Evolutionary conservation across 2,888 invertebrate genomes (phyloP), one percentile per base, ranked within the genome.

Genomic region (Charanyca ferruginea): DNA sequence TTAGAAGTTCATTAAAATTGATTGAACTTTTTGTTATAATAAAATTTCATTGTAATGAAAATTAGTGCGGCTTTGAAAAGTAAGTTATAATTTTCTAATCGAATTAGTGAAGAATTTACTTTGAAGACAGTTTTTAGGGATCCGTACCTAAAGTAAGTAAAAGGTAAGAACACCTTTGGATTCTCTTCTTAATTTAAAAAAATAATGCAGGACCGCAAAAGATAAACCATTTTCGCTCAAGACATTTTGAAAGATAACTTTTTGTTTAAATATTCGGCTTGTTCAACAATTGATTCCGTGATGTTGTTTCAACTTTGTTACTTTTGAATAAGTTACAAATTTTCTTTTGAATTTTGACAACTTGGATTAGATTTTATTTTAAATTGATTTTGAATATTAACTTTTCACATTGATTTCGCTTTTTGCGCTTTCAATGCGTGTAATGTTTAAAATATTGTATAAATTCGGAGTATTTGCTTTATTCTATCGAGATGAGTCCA

Each of bases 201-300:
- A 25, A 13, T 35, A 76, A 59, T 66, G 47, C 48, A 49, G 22
- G n/a, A 59, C 11, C 25, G 7, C 25, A 48, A 65, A 64, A 72
- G 57, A 68, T 57, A 42, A 66, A 62, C 28, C 32, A 53, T 65
- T 63, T 67, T 11, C 45, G 57, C 22, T 65, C 9, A 7, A 45
- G 51, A 20, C 52, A 66, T 64, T 68, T 49, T 52, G 35, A 20
- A 35, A 25, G 32, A 77, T 68, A 70, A 68, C 58, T 80, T 62
- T 64, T 67, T 79, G 62, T 63, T 66, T 60, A 55, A 66, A 47
- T 53, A 66, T 63, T 73, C 65, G 35, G 59, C 6, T 47, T 22
- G 32, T 58, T 59, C 20, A 58, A 58, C 53, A 70, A 72, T 60
- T 49, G 55, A 68, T 67, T 72, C 18, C 13, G 11, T 44, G 18